Evolutionary conservation across 2,888 invertebrate genomes (phyloP).

Genomic region (Nephrotoma flavescens): DNA sequence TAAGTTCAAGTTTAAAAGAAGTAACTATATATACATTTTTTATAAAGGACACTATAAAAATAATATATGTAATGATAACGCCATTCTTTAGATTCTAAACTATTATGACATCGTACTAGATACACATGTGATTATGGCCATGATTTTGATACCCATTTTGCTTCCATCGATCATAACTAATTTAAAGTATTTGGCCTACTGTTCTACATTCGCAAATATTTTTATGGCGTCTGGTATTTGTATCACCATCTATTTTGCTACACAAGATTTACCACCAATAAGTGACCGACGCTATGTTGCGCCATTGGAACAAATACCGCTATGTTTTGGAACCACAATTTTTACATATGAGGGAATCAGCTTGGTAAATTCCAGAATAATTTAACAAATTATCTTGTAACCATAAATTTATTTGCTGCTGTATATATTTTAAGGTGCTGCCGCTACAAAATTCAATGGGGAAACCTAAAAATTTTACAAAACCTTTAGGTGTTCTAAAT

Average conservation of each 20-base stretch:
- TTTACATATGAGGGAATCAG: constrained; percentile 96
- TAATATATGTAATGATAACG: not conserved
- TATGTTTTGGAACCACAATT: constrained; percentile 91
- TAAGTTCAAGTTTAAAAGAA: constrained; percentile 71
- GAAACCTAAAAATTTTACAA: constrained; percentile 60
- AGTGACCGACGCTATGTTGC: constrained; percentile 44
- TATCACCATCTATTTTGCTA: constrained; percentile 56
- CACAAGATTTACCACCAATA: constrained; percentile 53
- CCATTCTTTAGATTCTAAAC: constrained; percentile 44
- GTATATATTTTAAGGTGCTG: constrained; percentile 46
- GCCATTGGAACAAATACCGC: constrained; percentile 48
- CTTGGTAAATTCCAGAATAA: constrained; percentile 42
- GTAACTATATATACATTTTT: constrained; percentile 28
- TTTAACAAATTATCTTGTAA: too few relatives aligned
- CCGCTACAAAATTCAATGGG: constrained; percentile 89
- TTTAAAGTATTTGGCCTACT: constrained; percentile 59
- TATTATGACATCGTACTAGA: constrained; percentile 45
- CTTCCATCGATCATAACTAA: constrained; percentile 61
- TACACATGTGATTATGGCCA: constrained; percentile 57
- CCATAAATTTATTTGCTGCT: not conserved
- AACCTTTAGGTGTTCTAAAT: constrained; percentile 72
- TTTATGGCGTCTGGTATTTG: constrained; percentile 56
- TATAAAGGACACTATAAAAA: not conserved
- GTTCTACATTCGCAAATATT: constrained; percentile 64
- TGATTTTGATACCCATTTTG: constrained; percentile 56